phyloP scores from a whole-genome alignment of 2,888 invertebrate species.

The Synanthedon tipuliformis region DNA sequence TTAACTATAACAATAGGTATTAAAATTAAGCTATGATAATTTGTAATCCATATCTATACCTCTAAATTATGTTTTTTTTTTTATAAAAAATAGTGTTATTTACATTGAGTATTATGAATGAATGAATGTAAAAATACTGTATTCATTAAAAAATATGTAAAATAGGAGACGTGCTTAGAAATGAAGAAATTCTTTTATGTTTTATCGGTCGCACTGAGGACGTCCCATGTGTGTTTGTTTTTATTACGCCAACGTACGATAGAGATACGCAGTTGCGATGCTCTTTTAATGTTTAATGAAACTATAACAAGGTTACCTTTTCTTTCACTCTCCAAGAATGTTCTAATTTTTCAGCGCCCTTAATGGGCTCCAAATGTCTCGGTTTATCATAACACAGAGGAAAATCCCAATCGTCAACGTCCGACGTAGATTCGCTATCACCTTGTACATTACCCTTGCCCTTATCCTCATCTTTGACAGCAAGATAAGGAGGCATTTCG shows the following conservation, averaged over 20 bases:
- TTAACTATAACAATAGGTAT: no score
- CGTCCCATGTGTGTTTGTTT: conserved; percentile 58
- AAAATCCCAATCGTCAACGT: conserved; percentile 74
- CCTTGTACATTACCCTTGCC: conserved; percentile 48
- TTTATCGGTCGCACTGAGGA: neutral
- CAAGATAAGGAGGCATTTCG: conserved; percentile 67
- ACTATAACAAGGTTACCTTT: conserved; percentile 68
- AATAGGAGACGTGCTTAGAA: no score
- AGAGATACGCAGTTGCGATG: conserved; percentile 27
- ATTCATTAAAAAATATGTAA: no score
- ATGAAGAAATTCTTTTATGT: no score
- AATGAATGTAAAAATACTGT: no score
- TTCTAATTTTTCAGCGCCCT: conserved; percentile 74
- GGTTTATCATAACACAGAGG: conserved; percentile 80
- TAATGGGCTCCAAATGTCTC: conserved; percentile 64
- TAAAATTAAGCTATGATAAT: no score
- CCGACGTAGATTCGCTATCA: conserved; percentile 52
- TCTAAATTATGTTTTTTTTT: no score
- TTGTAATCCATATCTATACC: no score
- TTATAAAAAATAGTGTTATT: no score
- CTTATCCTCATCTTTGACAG: conserved; percentile 56
- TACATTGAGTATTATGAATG: no score
- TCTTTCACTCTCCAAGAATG: conserved; percentile 95
- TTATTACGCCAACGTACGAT: conserved; percentile 18
- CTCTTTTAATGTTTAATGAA: conserved; percentile 2